Evolutionary conservation across 2,113 vertebrate genomes (phyloP), one percentile per base, ranked within the genome.

Genomic region (Oreamnos americanus): DNA sequence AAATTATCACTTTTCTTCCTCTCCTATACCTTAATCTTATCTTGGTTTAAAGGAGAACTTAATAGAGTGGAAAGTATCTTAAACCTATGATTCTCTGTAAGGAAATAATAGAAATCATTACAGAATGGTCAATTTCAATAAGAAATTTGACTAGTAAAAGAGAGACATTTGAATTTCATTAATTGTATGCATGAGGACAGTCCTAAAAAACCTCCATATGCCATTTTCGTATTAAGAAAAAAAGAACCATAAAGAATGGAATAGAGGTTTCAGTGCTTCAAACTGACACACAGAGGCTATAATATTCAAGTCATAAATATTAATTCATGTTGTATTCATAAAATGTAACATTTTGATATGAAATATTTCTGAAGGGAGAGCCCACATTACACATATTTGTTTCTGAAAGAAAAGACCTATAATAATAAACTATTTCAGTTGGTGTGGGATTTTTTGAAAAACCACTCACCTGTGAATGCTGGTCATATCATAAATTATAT

Each of bases 401-500:
- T 98, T 94, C 51, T 90, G 90, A 96, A 97, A 97, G 87, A 78
- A 88, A 93, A 98, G 94, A 92, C 30, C 7, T 96, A 58, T 33
- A 96, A 96, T 93, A 98, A 97, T 76, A 98, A 98, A 98, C 79
- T 78, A 96, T 94, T 95, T 93, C 47, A 92, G 79, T 85, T 87
- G 67, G 64, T 98, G 64, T 83, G 94, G 84, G 86, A 95, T 96
- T 96, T 91, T 83, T 33, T 92, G 7, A 76, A 98, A 97, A 98
- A 97, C 86, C 82, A 97, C 96, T 98, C 97, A 98, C 98, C 97
- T 98, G 98, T 96, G 98, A 98, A 97, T 76, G 98, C 93, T 97
- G 98, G 97, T 97, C 98, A 60, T 93, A 97, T 95, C 98, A 97
- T 97, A 98, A 98, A 98, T 97, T 96, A 86, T 55, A 98, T 86